These are phyloP conservation scores for Epinephelus malabaricus DNA, from an alignment of 2,797 vertebrate species.

Conservation along the genomic window DNA sequence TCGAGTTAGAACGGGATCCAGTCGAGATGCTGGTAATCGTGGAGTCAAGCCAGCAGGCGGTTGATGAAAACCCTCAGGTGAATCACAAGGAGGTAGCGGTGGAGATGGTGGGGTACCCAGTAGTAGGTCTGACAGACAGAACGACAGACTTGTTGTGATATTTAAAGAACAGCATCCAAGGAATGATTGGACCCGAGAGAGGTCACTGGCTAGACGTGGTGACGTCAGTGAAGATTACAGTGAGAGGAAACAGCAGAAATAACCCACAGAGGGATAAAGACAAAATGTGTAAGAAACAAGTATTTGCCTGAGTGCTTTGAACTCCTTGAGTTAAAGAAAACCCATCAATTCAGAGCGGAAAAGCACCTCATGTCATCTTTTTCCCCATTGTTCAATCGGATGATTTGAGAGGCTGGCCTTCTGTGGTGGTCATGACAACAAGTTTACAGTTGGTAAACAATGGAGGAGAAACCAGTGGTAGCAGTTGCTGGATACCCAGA, in stretches of 20 bases:
- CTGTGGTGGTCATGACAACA: no score
- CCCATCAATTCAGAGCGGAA: no score
- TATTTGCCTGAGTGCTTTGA: no score
- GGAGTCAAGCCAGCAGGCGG: conserved; percentile 6
- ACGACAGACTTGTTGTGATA: not conserved
- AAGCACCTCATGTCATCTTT: no score
- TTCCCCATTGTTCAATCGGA: no score
- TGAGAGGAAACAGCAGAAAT: not conserved
- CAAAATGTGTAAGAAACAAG: not conserved
- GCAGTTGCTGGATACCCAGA: no score
- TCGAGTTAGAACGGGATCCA: not conserved
- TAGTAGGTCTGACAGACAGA: not conserved
- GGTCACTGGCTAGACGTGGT: not conserved
- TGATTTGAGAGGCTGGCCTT: no score
- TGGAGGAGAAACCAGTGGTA: no score
- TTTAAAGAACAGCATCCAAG: not conserved
- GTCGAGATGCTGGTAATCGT: not conserved
- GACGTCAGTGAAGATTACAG: conserved; percentile 3
- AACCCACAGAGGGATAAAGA: not conserved
- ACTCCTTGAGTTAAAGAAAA: no score
- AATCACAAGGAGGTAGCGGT: conserved; percentile 2
- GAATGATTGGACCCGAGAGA: not conserved
- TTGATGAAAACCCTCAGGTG: conserved; percentile 24
- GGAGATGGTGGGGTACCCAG: not conserved
- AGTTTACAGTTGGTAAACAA: no score